Conservation (phyloP, 2,113 vertebrate genomes). For the Ictidomys tridecemlineatus region DNA sequence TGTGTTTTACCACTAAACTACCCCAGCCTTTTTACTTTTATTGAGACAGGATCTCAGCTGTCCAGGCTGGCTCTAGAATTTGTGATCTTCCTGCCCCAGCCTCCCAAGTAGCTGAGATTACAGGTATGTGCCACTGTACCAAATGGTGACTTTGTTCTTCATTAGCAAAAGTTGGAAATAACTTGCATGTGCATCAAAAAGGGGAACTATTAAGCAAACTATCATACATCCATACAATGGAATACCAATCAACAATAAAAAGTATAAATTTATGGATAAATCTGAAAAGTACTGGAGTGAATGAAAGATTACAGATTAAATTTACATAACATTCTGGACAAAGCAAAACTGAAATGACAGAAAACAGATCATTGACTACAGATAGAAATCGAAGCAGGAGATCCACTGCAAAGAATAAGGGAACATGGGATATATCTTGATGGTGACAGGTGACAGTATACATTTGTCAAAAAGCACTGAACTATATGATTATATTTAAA, state of each 20-base stretch:
- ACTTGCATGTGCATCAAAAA: neutral
- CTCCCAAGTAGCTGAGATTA: neutral
- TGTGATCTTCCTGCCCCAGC: neutral
- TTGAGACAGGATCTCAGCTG: neutral
- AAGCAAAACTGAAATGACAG: neutral
- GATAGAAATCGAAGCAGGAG: neutral
- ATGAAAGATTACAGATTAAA: slow-evolving; percentile 23
- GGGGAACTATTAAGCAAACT: neutral
- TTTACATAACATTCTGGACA: neutral
- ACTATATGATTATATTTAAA: neutral
- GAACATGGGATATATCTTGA: neutral
- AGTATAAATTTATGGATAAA: neutral
- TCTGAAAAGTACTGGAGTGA: neutral
- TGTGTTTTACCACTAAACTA: neutral
- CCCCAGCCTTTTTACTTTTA: neutral
- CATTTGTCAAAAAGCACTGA: neutral
- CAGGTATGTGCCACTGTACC: neutral
- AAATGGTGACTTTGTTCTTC: neutral
- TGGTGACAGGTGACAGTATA: neutral
- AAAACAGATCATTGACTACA: neutral
- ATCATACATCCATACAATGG: neutral
- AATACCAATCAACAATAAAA: neutral
- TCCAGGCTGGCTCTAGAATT: neutral
- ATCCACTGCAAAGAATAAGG: neutral
- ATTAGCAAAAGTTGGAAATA: neutral